Conservation (phyloP, 1,140 invertebrate species). For the Centruroides sculpturatus region DNA sequence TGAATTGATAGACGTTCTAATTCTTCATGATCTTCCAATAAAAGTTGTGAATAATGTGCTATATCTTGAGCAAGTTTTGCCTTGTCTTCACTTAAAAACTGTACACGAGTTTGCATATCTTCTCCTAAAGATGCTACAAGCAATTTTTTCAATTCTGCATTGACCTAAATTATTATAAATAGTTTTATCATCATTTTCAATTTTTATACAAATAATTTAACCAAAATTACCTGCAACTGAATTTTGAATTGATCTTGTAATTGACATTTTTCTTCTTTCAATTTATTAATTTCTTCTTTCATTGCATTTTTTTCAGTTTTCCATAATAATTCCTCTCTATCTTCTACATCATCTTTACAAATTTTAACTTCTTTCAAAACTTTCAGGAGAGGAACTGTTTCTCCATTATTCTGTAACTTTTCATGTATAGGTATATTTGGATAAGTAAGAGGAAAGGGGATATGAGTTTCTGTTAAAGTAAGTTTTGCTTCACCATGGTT, state of each 20-base stretch:
- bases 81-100: constrained; percentile 79
- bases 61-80: constrained; percentile 68
- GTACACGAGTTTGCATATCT: constrained; percentile 74
- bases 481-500: background rate
- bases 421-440: constrained; percentile 1
- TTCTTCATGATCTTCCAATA: constrained; percentile 71
- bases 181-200: too few relatives aligned
- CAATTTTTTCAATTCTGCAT: constrained; percentile 81
- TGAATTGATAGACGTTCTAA: constrained; percentile 81
- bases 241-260: too few relatives aligned
- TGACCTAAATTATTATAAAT: constrained; percentile 45
- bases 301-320: too few relatives aligned
- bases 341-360: too few relatives aligned
- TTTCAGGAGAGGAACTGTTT: too few relatives aligned
- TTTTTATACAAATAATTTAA: too few relatives aligned
- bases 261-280: too few relatives aligned
- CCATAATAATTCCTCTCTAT: too few relatives aligned
- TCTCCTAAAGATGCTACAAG: constrained; percentile 86
- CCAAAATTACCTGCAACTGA: too few relatives aligned
- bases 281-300: too few relatives aligned
- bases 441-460: constrained; percentile 30
- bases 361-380: too few relatives aligned
- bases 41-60: constrained; percentile 62
- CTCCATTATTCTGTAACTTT: too few relatives aligned
- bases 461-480: constrained; percentile 35